These are phyloP conservation scores for Calameuta idolon DNA, from an alignment of 2,888 invertebrate species.

Conservation along the genomic window DNA sequence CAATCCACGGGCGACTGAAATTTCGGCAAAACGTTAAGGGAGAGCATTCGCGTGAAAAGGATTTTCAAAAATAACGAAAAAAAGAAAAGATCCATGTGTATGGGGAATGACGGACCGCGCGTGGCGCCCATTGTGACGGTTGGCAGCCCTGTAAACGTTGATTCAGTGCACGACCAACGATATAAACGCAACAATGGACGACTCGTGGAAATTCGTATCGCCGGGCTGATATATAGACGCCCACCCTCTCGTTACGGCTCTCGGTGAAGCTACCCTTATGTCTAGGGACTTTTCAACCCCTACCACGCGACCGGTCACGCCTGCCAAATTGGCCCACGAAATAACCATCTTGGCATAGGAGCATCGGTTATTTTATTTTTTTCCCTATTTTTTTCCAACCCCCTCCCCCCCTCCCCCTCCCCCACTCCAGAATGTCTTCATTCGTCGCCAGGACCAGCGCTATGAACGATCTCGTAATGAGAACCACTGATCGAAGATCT, in stretches of 20 bases:
- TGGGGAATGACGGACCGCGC: background rate
- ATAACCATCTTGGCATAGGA: background rate
- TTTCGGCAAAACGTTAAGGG: background rate
- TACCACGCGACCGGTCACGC: background rate
- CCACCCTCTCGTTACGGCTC: background rate
- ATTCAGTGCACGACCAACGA: conserved; percentile 5
- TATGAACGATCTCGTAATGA: background rate
- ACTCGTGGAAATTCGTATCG: background rate
- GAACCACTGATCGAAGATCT: background rate
- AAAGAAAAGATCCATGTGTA: background rate
- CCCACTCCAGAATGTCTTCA: background rate
- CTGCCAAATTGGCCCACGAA: conserved; percentile 1
- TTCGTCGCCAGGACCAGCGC: background rate
- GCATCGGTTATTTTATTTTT: background rate
- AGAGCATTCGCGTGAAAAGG: background rate
- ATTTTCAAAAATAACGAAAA: background rate
- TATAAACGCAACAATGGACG: background rate
- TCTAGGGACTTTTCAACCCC: background rate
- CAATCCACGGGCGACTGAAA: background rate
- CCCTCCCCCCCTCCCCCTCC: background rate
- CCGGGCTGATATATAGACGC: background rate
- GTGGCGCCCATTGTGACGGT: background rate
- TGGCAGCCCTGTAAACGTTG: conserved; percentile 8
- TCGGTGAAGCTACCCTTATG: background rate
- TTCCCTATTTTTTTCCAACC: background rate